phyloP scores from a whole-genome alignment of 2,888 invertebrate species.

The Cryptocheilus praepositus region DNA sequence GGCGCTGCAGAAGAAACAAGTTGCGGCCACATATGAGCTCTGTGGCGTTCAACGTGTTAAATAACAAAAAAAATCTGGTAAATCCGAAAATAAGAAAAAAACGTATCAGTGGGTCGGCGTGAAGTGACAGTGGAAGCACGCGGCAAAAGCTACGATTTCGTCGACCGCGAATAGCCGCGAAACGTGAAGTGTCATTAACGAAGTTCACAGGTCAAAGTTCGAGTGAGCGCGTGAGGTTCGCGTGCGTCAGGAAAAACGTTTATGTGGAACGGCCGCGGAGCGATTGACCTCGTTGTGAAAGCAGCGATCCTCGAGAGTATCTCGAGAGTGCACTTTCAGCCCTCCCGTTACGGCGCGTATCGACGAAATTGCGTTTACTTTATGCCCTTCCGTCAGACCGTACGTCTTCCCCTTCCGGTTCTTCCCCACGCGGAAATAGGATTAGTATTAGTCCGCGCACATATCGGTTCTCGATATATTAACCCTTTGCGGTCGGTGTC shows the following conservation, averaged over 20 bases:
- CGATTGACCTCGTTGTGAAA: conserved; percentile 23
- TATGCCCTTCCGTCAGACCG: background rate
- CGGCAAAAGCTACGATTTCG: conserved; percentile 7
- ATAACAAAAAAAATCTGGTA: too few species aligned
- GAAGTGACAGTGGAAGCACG: too few species aligned
- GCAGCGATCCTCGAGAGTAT: conserved; percentile 8
- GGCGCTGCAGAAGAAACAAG: too few species aligned
- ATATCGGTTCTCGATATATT: too few species aligned
- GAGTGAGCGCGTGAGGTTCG: conserved; percentile 19
- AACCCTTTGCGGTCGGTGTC: too few species aligned
- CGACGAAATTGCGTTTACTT: background rate
- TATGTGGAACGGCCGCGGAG: conserved; percentile 8
- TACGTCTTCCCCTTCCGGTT: background rate
- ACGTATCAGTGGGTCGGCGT: too few species aligned
- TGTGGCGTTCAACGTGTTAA: too few species aligned
- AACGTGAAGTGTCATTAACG: conserved; percentile 29
- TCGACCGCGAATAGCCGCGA: conserved; percentile 33
- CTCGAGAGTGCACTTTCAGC: background rate
- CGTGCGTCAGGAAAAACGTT: background rate
- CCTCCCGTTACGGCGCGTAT: too few species aligned
- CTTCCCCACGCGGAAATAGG: too few species aligned
- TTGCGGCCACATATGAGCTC: too few species aligned
- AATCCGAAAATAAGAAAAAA: too few species aligned
- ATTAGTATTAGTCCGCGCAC: too few species aligned
- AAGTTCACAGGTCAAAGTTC: conserved; percentile 50